Evolutionary conservation across 2,888 invertebrate species (phyloP), one percentile per base, ranked within the genome.

Genomic region (Melitaea athalia): DNA sequence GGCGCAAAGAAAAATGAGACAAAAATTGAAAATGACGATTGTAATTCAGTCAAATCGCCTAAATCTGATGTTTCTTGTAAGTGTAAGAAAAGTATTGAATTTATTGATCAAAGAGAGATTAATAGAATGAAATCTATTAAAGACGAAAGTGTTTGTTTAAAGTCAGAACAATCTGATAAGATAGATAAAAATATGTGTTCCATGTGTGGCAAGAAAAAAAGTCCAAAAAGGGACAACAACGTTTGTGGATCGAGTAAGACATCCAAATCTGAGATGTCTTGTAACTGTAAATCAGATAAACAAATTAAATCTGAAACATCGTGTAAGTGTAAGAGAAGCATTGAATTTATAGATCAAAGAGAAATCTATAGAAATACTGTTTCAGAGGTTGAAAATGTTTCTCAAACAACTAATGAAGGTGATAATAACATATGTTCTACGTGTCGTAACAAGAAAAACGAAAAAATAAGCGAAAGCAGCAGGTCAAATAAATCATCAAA

Each of bases 51-150:
- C 14, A 14, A 45, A 17, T 15, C 14, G 45, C 10, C 42, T 42
- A 11, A 38, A 57, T 42, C 38, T 57, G 42, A 42, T 5, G 43
- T 17, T 45, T 55, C 53, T 55, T 55, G 53, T 55, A 55, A 33
- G 7, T 61, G 66, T 61, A 8, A 53, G 31, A 64, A 43, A 60
- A 15, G 11, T 60, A 38, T 66, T 24, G 45, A 66, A 38, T 66
- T 66, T 33, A 55, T 66, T 45, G 59, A 64, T 59, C 59, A 49
- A 59, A 59, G 59, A 43, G 47, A 59, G 49, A 49, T 60, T 24
- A 14, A 49, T 24, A 5, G 5, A 38, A 12, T 8, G 17, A 31
- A 55, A 38, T 8, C 5, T 14, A 14, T 8, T 10, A 45, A 14
- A 14, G 42, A n/a, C 14, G n/a, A 6, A 14, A n/a, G 47, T 49